These are phyloP conservation scores for Entosphenus tridentatus DNA, from an alignment of 2,113 vertebrate species.

Conservation along the genomic window DNA sequence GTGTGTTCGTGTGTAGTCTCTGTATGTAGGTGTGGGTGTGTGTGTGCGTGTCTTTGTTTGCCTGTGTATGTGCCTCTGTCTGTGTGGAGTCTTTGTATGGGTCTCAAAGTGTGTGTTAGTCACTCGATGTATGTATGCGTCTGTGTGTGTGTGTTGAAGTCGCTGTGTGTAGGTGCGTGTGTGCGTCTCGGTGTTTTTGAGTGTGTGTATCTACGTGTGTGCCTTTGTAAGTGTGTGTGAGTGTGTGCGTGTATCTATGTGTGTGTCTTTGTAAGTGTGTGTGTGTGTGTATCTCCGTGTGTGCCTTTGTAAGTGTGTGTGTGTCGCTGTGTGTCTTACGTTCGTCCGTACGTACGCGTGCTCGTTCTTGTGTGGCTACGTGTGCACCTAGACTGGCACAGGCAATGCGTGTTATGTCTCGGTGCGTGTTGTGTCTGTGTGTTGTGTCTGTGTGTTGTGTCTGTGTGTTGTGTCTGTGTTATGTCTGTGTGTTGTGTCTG, in stretches of 20 bases:
- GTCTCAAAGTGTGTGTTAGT: neutral
- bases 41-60: neutral
- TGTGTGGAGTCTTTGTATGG: neutral
- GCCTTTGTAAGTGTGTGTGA: neutral
- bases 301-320: neutral
- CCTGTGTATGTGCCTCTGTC: neutral
- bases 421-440: too few relatives aligned
- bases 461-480: too few relatives aligned
- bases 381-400: neutral
- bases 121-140: neutral
- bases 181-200: neutral
- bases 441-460: too few relatives aligned
- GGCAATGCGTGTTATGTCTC: too few relatives aligned
- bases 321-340: neutral
- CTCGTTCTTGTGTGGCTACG: neutral
- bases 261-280: neutral
- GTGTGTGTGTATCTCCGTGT: neutral
- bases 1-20: neutral
- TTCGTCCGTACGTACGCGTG: neutral
- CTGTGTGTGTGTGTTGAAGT: neutral
- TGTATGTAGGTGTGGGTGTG: slow-evolving; percentile 2
- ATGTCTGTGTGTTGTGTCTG: too few relatives aligned
- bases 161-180: neutral
- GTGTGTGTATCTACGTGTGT: neutral
- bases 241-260: neutral